Evolutionary conservation across 2,888 invertebrate genomes (phyloP).

Genomic region (Salticus scenicus): DNA sequence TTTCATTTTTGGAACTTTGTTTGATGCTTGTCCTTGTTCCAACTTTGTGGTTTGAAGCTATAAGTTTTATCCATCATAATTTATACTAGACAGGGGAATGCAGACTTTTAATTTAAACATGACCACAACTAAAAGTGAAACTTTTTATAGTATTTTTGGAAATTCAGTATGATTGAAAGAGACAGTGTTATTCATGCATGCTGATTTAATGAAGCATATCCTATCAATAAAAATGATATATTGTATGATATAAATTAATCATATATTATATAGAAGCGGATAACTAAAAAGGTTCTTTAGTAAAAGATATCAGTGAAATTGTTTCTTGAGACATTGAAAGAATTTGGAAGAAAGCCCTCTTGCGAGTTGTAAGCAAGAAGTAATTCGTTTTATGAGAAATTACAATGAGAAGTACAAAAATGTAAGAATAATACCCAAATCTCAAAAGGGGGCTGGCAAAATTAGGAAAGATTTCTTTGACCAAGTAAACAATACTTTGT

Average conservation of each 20-base stretch:
- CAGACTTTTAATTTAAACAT: neutral
- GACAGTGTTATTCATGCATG: conserved; percentile 17
- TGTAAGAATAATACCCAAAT: conserved; percentile 22
- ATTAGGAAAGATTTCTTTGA: conserved; percentile 24
- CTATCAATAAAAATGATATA: neutral
- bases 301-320: conserved; percentile 10
- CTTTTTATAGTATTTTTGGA: conserved; percentile 16
- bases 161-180: conserved; percentile 17
- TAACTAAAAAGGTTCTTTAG: conserved; percentile 11
- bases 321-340: conserved; percentile 20
- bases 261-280: neutral
- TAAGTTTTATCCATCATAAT: neutral
- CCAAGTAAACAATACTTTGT: conserved; percentile 20
- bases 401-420: conserved; percentile 22
- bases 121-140: conserved; percentile 21
- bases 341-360: conserved; percentile 8
- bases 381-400: conserved; percentile 25
- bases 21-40: neutral
- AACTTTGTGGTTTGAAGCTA: neutral
- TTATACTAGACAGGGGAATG: neutral
- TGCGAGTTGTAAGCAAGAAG: conserved; percentile 18
- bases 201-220: conserved; percentile 29
- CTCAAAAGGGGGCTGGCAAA: conserved; percentile 4
- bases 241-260: too few species aligned
- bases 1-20: neutral